Evolutionary conservation across 2,888 invertebrate species (phyloP).

Genomic region (Tetropium fuscum): DNA sequence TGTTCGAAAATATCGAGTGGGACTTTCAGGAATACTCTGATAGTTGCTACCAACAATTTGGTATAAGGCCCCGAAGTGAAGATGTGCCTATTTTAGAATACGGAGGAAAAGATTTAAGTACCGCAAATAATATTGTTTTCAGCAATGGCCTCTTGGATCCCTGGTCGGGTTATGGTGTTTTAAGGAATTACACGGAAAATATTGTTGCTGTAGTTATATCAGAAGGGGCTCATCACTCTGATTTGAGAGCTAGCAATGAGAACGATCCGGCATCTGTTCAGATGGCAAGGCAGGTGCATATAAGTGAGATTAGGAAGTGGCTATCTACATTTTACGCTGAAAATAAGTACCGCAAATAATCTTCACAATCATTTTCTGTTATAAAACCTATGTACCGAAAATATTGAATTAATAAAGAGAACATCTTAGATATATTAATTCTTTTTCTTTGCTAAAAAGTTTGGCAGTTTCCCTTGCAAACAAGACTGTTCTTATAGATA

Average conservation of each 20-base stretch:
- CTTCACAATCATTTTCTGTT: too few relatives aligned
- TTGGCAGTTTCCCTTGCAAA: too few relatives aligned
- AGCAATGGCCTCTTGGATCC: constrained; percentile 91
- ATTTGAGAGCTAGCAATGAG: constrained; percentile 75
- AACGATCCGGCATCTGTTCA: constrained; percentile 76
- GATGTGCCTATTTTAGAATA: constrained; percentile 80
- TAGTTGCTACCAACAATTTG: constrained; percentile 74
- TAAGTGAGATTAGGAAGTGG: constrained; percentile 74
- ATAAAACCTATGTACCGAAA: too few relatives aligned
- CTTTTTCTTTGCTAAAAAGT: too few relatives aligned
- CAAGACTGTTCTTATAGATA: too few relatives aligned
- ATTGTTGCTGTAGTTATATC: constrained; percentile 81
- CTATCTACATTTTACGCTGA: constrained; percentile 41
- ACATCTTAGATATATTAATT: too few relatives aligned
- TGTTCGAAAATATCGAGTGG: constrained; percentile 87
- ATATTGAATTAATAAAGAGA: too few relatives aligned
- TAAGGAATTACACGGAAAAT: constrained; percentile 75
- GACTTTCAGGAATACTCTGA: constrained; percentile 74
- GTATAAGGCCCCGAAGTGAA: constrained; percentile 72
- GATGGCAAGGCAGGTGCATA: constrained; percentile 73
- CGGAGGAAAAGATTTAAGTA: constrained; percentile 81
- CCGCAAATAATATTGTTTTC: constrained; percentile 79
- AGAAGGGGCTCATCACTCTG: constrained; percentile 89
- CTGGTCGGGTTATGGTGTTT: constrained; percentile 88
- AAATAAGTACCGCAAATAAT: background rate